These are phyloP conservation scores for Hypomesus transpacificus DNA, from an alignment of 2,113 vertebrate species.

Conservation along the genomic window DNA sequence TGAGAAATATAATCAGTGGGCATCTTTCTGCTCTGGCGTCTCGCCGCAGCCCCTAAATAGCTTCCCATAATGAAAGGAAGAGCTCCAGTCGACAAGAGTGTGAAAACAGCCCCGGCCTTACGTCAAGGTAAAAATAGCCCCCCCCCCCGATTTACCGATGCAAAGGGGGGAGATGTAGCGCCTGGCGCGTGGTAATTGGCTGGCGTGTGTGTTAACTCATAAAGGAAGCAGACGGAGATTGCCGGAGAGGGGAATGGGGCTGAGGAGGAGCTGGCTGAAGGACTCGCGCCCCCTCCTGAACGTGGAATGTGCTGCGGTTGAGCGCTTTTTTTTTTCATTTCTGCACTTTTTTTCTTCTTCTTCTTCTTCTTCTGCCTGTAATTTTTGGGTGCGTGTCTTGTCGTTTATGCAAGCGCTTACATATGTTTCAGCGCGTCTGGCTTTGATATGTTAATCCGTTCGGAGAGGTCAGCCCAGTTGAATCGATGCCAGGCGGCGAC, in stretches of 20 bases:
- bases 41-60: conserved; percentile 55
- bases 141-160: conserved; percentile 41
- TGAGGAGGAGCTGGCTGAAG: background rate
- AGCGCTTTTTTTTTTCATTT: background rate
- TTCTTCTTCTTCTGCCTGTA: background rate
- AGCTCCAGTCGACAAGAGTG: conserved; percentile 60
- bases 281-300: background rate
- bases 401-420: conserved; percentile 1
- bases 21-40: conserved; percentile 38
- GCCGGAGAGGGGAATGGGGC: conserved; percentile 6
- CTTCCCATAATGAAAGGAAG: conserved; percentile 61
- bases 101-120: conserved; percentile 60
- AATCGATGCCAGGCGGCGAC: conserved; percentile 16
- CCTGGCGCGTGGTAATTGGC: conserved; percentile 46
- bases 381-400: background rate
- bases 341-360: background rate
- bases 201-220: conserved; percentile 8
- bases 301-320: background rate
- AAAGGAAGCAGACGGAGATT: conserved; percentile 10
- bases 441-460: conserved; percentile 40
- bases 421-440: background rate
- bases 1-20: conserved; percentile 51
- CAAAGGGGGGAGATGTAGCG: conserved; percentile 18
- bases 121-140: conserved; percentile 64
- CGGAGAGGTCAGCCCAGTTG: conserved; percentile 5